Percentiles rank a stretch among this genome's conserved stretches.
phyloP scores from a whole-genome alignment of 2,113 vertebrate genomes.

The Crotalus helleri region DNA sequence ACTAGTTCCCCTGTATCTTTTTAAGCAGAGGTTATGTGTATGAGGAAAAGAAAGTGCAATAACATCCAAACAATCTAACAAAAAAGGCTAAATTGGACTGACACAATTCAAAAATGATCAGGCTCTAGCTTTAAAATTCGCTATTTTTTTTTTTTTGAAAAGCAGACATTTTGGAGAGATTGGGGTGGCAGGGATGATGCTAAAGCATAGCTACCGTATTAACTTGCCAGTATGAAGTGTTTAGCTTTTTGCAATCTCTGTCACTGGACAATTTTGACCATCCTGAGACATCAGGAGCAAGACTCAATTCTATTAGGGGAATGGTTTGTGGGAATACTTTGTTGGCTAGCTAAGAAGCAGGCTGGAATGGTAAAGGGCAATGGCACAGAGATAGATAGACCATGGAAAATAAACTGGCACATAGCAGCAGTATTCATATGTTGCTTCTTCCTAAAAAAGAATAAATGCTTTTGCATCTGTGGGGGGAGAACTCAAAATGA shows the following conservation, averaged over 20 bases:
- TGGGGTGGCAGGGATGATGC: not conserved
- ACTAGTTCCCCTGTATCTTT: not conserved
- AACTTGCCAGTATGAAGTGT: not conserved
- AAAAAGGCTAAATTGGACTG: not conserved
- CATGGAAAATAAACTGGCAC: not conserved
- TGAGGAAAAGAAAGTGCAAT: not conserved
- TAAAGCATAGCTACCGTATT: not conserved
- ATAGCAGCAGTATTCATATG: not conserved
- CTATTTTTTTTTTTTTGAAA: not conserved
- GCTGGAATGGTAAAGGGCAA: not conserved
- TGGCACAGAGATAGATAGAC: not conserved
- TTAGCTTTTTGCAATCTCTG: not conserved
- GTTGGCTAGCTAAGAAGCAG: not conserved
- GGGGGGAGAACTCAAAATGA: not conserved
- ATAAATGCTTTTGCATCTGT: not conserved
- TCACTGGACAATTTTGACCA: not conserved
- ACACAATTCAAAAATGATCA: not conserved
- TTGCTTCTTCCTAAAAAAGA: not conserved
- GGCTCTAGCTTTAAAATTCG: not conserved
- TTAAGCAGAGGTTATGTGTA: not conserved
- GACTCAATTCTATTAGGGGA: not conserved
- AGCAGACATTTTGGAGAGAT: not conserved
- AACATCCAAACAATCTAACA: not conserved
- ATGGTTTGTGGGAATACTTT: not conserved
- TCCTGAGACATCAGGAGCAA: not conserved